Conservation (phyloP, 2,888 invertebrate genomes). For the Diploptera punctata region DNA sequence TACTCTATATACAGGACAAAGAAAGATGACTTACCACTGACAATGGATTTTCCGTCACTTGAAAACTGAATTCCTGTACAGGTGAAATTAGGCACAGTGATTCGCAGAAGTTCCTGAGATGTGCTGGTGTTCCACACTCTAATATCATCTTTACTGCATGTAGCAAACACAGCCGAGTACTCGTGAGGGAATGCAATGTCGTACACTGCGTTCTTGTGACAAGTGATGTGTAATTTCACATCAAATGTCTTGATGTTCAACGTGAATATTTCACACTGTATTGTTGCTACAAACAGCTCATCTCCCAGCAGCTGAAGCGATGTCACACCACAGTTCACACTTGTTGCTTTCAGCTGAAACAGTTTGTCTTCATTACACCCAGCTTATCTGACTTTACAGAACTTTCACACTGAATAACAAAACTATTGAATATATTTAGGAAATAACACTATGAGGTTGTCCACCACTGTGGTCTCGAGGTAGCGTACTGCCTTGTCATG, state of each 20-base stretch:
- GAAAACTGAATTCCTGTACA: constrained; percentile 82
- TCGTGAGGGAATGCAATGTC: constrained; percentile 82
- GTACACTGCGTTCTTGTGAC: constrained; percentile 81
- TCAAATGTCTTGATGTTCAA: constrained; percentile 72
- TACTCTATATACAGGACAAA: no score
- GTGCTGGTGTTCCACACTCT: constrained; percentile 83
- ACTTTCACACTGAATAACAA: no score
- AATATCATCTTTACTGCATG: constrained; percentile 83
- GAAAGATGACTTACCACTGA: constrained; percentile 64
- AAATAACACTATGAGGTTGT: no score
- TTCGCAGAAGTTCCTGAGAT: constrained; percentile 80
- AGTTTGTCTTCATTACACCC: no score
- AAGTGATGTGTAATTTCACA: constrained; percentile 76
- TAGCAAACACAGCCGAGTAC: constrained; percentile 86
- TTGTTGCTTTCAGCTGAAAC: constrained; percentile 60
- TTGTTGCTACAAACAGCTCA: constrained; percentile 76
- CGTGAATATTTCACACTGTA: constrained; percentile 80
- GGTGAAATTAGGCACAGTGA: constrained; percentile 85
- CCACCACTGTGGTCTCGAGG: no score
- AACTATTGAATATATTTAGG: no score
- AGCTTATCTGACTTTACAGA: no score
- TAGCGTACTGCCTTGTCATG: no score
- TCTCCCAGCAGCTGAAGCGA: constrained; percentile 70
- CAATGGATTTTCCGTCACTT: constrained; percentile 78
- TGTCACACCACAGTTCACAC: constrained; percentile 73